phyloP scores from a whole-genome alignment of 1,140 invertebrate genomes.

The Euura lappo region DNA sequence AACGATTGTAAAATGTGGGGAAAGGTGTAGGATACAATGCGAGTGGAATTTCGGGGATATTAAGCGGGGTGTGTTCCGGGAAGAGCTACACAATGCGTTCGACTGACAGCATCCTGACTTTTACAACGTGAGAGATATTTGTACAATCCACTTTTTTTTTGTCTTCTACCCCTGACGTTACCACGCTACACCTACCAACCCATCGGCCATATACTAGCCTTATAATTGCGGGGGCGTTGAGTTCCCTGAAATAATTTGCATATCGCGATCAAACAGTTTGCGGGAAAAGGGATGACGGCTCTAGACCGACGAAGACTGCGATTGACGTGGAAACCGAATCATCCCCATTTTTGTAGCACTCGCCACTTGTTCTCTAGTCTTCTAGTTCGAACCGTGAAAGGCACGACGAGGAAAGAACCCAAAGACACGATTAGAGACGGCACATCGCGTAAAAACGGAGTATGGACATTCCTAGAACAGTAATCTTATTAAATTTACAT shows the following conservation, averaged over 20 bases:
- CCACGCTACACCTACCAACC: neutral
- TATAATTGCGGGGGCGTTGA: neutral
- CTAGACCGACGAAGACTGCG: neutral
- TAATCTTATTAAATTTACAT: constrained; percentile 98
- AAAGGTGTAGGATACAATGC: neutral
- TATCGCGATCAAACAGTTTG: constrained; percentile 1
- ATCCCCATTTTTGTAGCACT: too few relatives aligned
- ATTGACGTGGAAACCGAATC: neutral
- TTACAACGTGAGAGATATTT: neutral
- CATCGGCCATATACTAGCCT: neutral
- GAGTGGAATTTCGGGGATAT: neutral
- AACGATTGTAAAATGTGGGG: too few relatives aligned
- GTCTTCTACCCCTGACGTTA: too few relatives aligned
- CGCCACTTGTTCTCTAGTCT: too few relatives aligned
- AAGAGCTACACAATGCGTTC: neutral
- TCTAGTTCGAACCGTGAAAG: too few relatives aligned
- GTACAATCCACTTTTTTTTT: too few relatives aligned
- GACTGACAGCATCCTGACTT: constrained; percentile 1
- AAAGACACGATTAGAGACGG: constrained; percentile 25
- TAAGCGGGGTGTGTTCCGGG: neutral
- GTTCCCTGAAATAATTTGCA: neutral
- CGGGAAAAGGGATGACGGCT: neutral
- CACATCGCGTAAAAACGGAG: constrained; percentile 36
- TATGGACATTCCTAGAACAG: constrained; percentile 69
- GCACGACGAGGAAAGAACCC: neutral